Evolutionary conservation across 2,113 vertebrate genomes (phyloP).

Genomic region (Oriolus oriolus): DNA sequence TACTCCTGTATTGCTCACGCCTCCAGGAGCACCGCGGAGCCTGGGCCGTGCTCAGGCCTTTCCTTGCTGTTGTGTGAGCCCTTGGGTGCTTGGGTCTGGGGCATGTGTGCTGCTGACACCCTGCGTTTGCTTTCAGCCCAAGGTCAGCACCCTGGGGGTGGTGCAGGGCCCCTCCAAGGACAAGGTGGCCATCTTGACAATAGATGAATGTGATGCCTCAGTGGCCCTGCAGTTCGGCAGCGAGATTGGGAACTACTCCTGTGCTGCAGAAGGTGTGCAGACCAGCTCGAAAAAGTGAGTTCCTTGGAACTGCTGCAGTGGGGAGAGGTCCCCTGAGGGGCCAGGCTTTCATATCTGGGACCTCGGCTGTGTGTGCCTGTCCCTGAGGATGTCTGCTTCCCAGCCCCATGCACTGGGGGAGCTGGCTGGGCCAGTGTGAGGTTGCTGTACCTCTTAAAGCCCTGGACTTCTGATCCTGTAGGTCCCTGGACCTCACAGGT

Average conservation of each 20-base stretch:
- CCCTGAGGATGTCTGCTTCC: background rate
- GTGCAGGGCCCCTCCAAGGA: conserved; percentile 94
- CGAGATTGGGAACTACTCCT: conserved; percentile 93
- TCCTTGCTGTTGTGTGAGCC: background rate
- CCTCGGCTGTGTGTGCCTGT: background rate
- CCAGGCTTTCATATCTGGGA: background rate
- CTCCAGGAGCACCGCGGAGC: background rate
- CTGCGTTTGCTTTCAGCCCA: conserved; percentile 76
- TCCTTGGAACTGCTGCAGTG: background rate
- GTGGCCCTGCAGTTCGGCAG: conserved; percentile 89
- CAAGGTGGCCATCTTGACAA: conserved; percentile 91
- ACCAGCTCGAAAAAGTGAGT: conserved; percentile 97
- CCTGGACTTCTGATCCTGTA: conserved; percentile 40
- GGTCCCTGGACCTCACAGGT: conserved; percentile 95
- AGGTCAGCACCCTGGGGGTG: conserved; percentile 82
- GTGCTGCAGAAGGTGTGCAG: conserved; percentile 91
- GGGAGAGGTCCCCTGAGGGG: background rate
- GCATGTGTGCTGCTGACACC: background rate
- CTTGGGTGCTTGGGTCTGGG: background rate
- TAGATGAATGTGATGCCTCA: conserved; percentile 90
- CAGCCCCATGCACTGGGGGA: background rate
- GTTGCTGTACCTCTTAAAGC: background rate
- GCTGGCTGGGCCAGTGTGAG: background rate
- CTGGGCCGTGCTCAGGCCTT: background rate
- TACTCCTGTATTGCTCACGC: background rate